Percentiles rank a stretch among this genome's conserved stretches.
phyloP scores from a whole-genome alignment of 64 coral and sea anemone genomes.

The Porites lutea region DNA sequence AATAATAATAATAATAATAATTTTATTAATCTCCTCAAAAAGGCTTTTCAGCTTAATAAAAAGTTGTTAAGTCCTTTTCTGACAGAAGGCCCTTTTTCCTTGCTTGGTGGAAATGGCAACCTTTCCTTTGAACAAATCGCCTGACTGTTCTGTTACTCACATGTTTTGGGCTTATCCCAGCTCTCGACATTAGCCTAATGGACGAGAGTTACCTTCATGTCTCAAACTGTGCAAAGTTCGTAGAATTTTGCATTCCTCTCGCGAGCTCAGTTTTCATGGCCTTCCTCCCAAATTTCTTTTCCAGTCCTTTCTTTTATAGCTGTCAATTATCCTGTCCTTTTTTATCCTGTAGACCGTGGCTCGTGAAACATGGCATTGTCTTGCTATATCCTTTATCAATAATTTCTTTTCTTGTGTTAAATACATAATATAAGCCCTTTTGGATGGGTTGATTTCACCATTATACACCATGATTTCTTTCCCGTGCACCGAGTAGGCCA shows the following conservation, averaged over 20 bases:
- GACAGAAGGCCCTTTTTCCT: too few relatives aligned
- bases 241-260: slow-evolving; percentile 16
- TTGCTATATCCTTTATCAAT: slow-evolving; percentile 23
- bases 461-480: slow-evolving; percentile 18
- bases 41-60: too few relatives aligned
- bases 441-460: slow-evolving; percentile 31
- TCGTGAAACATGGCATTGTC: slow-evolving; percentile 33
- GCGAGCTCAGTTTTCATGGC: slow-evolving; percentile 36
- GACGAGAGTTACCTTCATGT: slow-evolving; percentile 1
- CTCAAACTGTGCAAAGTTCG: slow-evolving; percentile 28
- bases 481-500: background rate
- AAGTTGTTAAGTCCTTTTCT: too few relatives aligned
- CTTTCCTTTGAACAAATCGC: slow-evolving; percentile 13
- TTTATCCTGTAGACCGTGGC: slow-evolving; percentile 17
- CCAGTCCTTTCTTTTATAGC: background rate
- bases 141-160: slow-evolving; percentile 29
- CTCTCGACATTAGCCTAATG: slow-evolving; percentile 12
- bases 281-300: slow-evolving; percentile 37
- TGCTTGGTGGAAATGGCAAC: too few relatives aligned
- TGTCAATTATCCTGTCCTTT: slow-evolving; percentile 24
- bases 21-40: too few relatives aligned
- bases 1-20: too few relatives aligned
- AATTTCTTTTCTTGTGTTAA: slow-evolving; percentile 39
- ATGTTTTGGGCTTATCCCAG: slow-evolving; percentile 39
- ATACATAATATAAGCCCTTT: slow-evolving; percentile 37